Percentiles rank a stretch among this genome's conserved stretches.
Conservation (phyloP, 2,113 vertebrate species). For the Caranx melampygus region DNA sequence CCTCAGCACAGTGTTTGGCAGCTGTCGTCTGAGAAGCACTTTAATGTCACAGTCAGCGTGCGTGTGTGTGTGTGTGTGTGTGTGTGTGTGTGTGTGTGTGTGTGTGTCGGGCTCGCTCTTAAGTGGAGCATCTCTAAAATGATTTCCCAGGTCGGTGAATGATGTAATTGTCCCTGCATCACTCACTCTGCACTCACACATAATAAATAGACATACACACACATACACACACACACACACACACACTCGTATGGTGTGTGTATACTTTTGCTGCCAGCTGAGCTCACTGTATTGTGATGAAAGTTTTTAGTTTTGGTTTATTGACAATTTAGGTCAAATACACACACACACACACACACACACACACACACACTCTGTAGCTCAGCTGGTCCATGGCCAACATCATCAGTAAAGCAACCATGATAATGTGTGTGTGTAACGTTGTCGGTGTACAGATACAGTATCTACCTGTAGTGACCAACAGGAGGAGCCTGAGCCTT, state of each 20-base stretch:
- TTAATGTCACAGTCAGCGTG: slow-evolving; percentile 45
- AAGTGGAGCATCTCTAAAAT: slow-evolving; percentile 78
- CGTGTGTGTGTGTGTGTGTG: slow-evolving; percentile 35
- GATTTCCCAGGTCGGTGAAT: slow-evolving; percentile 74
- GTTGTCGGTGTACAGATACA: not conserved
- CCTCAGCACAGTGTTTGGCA: slow-evolving; percentile 19
- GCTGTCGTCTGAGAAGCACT: slow-evolving; percentile 43
- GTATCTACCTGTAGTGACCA: not conserved
- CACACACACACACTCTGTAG: slow-evolving; percentile 6
- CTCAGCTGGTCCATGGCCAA: no score
- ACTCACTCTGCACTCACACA: slow-evolving; percentile 42
- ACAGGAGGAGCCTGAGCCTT: no score
- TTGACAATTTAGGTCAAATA: slow-evolving; percentile 59
- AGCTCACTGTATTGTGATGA: slow-evolving; percentile 55
- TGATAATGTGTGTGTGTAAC: not conserved
- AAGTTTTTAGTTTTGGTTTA: slow-evolving; percentile 50
- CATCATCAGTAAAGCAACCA: no score
- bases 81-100: slow-evolving; percentile 37
- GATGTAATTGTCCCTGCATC: slow-evolving; percentile 70
- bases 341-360: slow-evolving; percentile 19
- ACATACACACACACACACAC: slow-evolving; percentile 13
- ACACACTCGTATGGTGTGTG: not conserved
- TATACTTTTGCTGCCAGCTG: slow-evolving; percentile 51
- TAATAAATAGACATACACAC: slow-evolving; percentile 22
- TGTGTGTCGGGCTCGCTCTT: slow-evolving; percentile 38